Conservation (phyloP, 2,888 invertebrate species). For the Ephialtes manifestator region DNA sequence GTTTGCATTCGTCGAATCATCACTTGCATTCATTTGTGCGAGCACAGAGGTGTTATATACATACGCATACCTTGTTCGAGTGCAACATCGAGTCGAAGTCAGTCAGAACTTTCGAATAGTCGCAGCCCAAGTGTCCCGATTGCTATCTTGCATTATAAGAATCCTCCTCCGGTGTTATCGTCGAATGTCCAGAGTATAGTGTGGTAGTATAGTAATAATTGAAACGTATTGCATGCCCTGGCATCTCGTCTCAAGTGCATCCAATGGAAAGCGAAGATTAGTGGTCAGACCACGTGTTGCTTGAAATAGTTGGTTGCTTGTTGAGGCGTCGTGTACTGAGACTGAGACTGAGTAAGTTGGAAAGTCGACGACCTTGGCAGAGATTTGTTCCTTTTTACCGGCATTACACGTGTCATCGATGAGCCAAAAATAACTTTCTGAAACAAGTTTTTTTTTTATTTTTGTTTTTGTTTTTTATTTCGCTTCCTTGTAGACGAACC, state of each 20-base stretch:
- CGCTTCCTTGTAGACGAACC: no score
- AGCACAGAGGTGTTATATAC: background rate
- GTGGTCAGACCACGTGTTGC: slow-evolving; percentile 50
- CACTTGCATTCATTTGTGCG: slow-evolving; percentile 3
- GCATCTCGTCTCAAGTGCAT: slow-evolving; percentile 45
- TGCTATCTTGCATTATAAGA: background rate
- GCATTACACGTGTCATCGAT: background rate
- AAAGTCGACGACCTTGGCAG: slow-evolving; percentile 82
- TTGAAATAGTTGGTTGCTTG: slow-evolving; percentile 19
- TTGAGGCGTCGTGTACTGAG: background rate
- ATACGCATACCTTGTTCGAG: background rate
- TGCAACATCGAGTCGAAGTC: background rate
- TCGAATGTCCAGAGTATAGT: background rate
- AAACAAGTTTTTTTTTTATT: background rate
- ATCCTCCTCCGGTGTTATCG: slow-evolving; percentile 1
- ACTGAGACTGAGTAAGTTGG: slow-evolving; percentile 67
- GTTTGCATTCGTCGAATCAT: slow-evolving; percentile 1
- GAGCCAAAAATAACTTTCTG: background rate
- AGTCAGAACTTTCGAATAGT: slow-evolving; percentile 47
- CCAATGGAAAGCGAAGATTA: slow-evolving; percentile 56
- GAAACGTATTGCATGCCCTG: background rate
- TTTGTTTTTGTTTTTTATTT: no score
- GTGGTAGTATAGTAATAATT: slow-evolving; percentile 33
- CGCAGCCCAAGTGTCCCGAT: background rate
- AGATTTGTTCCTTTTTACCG: slow-evolving; percentile 70